Evolutionary conservation across 2,888 invertebrate genomes (phyloP), one percentile per base, ranked within the genome.

Genomic region (Hecatera dysodea): DNA sequence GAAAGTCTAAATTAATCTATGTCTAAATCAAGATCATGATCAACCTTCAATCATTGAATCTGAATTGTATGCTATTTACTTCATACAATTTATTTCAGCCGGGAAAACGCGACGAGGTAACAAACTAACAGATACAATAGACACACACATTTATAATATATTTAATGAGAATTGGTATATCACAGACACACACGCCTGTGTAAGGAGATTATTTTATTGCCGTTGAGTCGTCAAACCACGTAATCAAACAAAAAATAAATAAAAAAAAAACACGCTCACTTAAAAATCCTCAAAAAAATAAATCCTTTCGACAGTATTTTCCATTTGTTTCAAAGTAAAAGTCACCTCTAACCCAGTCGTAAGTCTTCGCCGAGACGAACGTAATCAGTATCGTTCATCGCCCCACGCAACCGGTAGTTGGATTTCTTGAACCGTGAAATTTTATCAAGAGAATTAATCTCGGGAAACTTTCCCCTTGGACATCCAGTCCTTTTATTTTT

Each of bases 381-480:
- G 93, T 93, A 95, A 95, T 95, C 96, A 95, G 95, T 93, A 93
- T 90, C 95, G 95, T 93, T 95, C 94, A 95, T 95, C 95, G 95
- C 94, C 94, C 95, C 92, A 95, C 94, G 95, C 94, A 93, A 94
- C 95, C 94, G 95, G 95, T 96, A 95, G 94, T 94, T 93, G 94
- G 94, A 95, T 95, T 95, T 94, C 95, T 94, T 93, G 94, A 95
- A 94, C 95, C 95, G 95, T 95, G 95, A 95, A 96, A 96, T 95
- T 95, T 95, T 96, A 95, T 96, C 96, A 95, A 94, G 93, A 93
- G 94, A 95, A 95, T 95, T 95, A 95, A 95, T 96, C 95, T 94
- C 90, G 88, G 89, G 91, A 92, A 95, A 94, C 91, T 94, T 94
- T 93, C 93, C 94, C 94, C 91, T 89, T 90, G 93, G 93, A 93